Percentiles rank a stretch among this genome's conserved stretches.
These are phyloP conservation scores for Sitophilus oryzae DNA, from an alignment of 1,140 invertebrate species.

Conservation along the genomic window DNA sequence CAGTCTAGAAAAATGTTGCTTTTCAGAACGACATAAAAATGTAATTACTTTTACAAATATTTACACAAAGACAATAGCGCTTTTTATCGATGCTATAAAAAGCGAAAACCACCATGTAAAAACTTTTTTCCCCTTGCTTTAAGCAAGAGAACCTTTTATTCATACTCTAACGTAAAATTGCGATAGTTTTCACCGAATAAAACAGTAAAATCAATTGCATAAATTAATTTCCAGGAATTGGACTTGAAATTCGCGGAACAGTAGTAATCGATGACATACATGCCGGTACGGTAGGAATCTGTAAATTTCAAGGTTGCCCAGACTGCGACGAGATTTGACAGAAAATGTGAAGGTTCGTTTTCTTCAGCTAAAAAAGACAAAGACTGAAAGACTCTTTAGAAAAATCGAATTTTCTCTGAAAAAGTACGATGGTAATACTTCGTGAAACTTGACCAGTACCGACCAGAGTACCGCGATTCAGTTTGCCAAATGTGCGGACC, in stretches of 20 bases:
- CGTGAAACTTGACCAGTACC: background rate
- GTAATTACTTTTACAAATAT: conserved; percentile 1
- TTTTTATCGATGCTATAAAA: no score
- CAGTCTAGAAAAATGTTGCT: background rate
- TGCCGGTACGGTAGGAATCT: background rate
- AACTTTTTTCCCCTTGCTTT: no score
- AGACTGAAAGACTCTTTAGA: conserved; percentile 13
- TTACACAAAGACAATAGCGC: background rate
- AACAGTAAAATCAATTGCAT: no score
- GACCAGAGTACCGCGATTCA: no score
- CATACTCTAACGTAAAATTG: no score
- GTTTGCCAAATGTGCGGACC: no score
- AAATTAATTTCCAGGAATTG: background rate
- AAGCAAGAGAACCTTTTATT: no score
- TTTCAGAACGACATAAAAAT: background rate
- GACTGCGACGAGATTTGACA: conserved; percentile 5
- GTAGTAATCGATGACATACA: background rate
- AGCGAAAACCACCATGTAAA: no score
- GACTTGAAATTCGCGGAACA: background rate
- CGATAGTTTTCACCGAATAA: no score
- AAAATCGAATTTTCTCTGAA: conserved; percentile 6
- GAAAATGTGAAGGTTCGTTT: conserved; percentile 9
- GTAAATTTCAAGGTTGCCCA: conserved; percentile 9
- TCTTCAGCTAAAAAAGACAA: conserved; percentile 21
- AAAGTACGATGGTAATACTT: conserved; percentile 6